A percentile compares a stretch with the other conserved stretches of the same genome.
These are phyloP conservation scores for Stictocephala bisonia DNA, from an alignment of 2,888 invertebrate species.

Conservation along the genomic window DNA sequence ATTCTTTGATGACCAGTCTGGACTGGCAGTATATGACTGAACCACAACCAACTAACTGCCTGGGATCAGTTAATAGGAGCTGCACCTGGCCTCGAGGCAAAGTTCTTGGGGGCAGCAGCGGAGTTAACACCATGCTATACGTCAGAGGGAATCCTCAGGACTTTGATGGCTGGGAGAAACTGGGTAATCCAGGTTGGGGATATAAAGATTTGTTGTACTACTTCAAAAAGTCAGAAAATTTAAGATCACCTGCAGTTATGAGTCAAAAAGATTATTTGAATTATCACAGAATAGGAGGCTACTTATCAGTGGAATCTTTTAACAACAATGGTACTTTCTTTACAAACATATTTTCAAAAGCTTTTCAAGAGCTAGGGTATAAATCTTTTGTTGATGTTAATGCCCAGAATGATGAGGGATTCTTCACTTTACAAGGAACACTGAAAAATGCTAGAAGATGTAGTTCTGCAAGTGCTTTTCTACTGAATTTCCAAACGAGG, in stretches of 20 bases:
- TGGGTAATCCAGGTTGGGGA: constrained; percentile 88
- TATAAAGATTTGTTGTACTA: constrained; percentile 84
- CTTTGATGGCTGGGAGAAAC: constrained; percentile 85
- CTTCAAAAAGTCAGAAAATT: constrained; percentile 88
- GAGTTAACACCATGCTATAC: constrained; percentile 92
- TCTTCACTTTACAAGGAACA: constrained; percentile 3
- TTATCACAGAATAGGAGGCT: constrained; percentile 82
- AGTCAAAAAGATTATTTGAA: not conserved
- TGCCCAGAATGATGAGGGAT: not conserved
- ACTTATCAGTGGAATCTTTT: constrained; percentile 69
- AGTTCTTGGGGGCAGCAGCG: constrained; percentile 77
- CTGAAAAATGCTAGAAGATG: not conserved
- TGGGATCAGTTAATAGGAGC: constrained; percentile 86
- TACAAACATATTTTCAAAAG: not conserved
- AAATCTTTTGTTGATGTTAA: not conserved
- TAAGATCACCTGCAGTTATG: constrained; percentile 76
- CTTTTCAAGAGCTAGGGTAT: not conserved
- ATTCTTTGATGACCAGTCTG: constrained; percentile 83
- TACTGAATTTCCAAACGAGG: not conserved
- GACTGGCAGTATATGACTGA: constrained; percentile 92
- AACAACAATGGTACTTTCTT: not conserved
- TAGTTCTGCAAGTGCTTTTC: constrained; percentile 1
- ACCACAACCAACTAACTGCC: constrained; percentile 81
- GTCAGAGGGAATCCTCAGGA: constrained; percentile 87
- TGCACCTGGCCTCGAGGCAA: constrained; percentile 94